Evolutionary conservation across 2,888 invertebrate genomes (phyloP).

Genomic region (Gerris lacustris): DNA sequence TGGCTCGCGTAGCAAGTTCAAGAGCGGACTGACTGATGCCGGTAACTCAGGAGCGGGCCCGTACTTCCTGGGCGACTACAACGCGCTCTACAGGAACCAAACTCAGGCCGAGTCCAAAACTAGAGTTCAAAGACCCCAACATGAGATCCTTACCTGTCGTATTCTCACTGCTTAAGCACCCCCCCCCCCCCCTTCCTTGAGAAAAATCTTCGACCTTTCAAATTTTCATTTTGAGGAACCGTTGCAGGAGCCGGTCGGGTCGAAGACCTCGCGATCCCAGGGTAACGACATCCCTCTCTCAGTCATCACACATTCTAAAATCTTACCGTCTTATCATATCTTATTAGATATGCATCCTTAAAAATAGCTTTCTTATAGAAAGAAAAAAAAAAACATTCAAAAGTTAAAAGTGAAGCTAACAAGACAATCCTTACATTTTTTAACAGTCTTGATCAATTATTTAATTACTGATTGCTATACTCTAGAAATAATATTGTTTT

Average conservation of each 20-base stretch:
- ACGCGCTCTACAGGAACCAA: neutral
- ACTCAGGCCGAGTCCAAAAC: neutral
- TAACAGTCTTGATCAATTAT: too few species aligned
- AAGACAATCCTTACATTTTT: too few species aligned
- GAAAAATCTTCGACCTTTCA: neutral
- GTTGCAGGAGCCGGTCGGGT: neutral
- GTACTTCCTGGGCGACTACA: neutral
- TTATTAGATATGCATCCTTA: too few species aligned
- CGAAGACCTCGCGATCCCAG: neutral
- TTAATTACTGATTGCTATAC: too few species aligned
- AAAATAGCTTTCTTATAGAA: too few species aligned
- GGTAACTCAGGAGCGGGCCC: neutral
- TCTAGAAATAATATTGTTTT: too few species aligned
- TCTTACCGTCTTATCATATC: too few species aligned
- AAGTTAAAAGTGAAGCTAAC: too few species aligned
- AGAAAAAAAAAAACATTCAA: too few species aligned
- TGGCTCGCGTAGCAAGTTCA: slow-evolving; percentile 1
- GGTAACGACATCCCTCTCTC: neutral
- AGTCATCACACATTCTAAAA: neutral
- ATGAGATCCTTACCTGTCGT: slow-evolving; percentile 1
- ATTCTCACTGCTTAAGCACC: neutral
- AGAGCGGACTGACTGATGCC: neutral
- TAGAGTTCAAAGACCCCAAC: neutral
- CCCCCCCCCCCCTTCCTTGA: neutral
- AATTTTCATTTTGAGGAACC: slow-evolving; percentile 5